Evolutionary conservation across 2,797 vertebrate species (phyloP).

Genomic region (Liasis olivaceus): DNA sequence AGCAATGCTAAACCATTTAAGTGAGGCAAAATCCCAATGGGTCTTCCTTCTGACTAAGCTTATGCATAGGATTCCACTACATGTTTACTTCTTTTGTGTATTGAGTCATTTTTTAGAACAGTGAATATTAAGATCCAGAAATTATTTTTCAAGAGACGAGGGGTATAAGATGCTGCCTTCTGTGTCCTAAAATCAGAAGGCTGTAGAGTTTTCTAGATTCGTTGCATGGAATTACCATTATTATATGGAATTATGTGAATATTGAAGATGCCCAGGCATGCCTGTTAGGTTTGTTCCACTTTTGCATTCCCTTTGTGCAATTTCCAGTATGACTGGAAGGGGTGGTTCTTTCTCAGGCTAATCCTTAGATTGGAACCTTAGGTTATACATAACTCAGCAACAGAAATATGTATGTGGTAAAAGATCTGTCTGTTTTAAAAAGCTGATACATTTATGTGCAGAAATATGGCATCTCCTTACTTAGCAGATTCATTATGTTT

Average conservation of each 20-base stretch:
- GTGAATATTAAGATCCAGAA: constrained; percentile 28
- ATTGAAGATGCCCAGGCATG: neutral
- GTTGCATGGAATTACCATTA: neutral
- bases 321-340: constrained; percentile 20
- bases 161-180: neutral
- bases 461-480: neutral
- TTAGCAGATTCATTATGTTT: neutral
- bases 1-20: neutral
- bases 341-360: neutral
- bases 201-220: neutral
- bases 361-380: neutral
- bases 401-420: neutral
- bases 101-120: neutral
- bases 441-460: neutral
- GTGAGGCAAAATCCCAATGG: neutral
- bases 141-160: neutral
- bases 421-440: neutral
- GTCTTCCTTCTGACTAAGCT: neutral
- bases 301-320: constrained; percentile 10
- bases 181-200: neutral
- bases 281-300: constrained; percentile 3
- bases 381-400: neutral
- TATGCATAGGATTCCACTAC: neutral
- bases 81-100: neutral
- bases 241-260: neutral